These are phyloP conservation scores for Rhincodon typus DNA, from an alignment of 2,797 vertebrate genomes.

Conservation along the genomic window DNA sequence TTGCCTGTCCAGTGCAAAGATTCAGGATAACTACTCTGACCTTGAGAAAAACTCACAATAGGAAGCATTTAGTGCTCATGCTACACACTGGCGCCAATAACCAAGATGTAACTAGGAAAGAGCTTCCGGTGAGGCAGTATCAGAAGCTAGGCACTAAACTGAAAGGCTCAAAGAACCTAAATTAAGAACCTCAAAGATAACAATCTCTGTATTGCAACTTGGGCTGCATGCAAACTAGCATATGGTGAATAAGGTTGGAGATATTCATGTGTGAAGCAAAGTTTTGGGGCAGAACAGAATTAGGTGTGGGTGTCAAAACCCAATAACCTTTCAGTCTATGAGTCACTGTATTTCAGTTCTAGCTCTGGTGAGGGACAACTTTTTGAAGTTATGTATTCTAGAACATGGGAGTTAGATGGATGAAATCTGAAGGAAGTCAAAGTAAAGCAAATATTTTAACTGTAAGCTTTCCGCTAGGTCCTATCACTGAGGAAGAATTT, in stretches of 20 bases:
- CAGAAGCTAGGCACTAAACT: no score
- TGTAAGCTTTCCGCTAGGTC: background rate
- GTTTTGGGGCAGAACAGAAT: background rate
- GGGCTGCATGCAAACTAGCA: background rate
- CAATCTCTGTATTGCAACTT: no score
- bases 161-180: no score
- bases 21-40: no score
- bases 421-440: background rate
- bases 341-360: background rate
- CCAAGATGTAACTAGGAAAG: no score
- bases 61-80: no score
- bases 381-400: background rate
- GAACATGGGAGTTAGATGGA: background rate
- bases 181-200: no score
- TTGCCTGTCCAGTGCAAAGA: no score
- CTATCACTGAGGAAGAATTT: background rate
- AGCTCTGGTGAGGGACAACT: background rate
- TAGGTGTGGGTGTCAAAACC: background rate
- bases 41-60: no score
- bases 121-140: no score
- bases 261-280: no score
- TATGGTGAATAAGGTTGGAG: background rate
- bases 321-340: background rate
- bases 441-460: background rate
- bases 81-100: no score